Evolutionary conservation across 2,113 vertebrate genomes (phyloP).

Genomic region (Paracanthobrama guichenoti): DNA sequence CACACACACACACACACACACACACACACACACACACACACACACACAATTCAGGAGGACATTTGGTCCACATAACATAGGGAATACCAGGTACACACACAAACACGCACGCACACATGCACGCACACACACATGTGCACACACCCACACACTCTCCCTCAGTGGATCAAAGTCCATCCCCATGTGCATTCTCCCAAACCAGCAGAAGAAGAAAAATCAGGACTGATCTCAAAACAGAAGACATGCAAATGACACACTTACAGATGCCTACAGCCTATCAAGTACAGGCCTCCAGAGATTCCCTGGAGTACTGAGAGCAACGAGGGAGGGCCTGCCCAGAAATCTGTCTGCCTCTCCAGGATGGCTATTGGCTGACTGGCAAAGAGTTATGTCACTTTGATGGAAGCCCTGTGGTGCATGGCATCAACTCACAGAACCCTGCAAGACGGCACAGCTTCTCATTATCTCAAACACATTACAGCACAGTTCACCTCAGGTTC

Average conservation of each 20-base stretch:
- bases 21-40: too few species aligned
- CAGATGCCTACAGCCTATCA: constrained; percentile 10
- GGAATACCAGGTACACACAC: too few species aligned
- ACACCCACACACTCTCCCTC: not conserved
- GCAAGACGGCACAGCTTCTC: constrained; percentile 25
- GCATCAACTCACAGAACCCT: constrained; percentile 20
- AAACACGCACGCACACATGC: too few species aligned
- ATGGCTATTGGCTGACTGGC: constrained; percentile 24
- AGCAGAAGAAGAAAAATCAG: constrained; percentile 8
- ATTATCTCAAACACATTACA: constrained; percentile 44
- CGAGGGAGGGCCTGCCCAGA: not conserved
- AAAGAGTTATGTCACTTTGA: constrained; percentile 42
- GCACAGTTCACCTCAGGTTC: constrained; percentile 39
- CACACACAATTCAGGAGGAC: too few species aligned
- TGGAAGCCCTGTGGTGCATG: constrained; percentile 33
- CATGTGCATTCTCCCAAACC: not conserved
- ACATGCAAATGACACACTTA: constrained; percentile 31
- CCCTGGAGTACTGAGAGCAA: constrained; percentile 1
- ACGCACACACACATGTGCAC: too few species aligned
- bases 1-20: too few species aligned
- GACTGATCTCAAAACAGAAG: constrained; percentile 1
- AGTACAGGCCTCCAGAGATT: constrained; percentile 22
- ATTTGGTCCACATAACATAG: too few species aligned
- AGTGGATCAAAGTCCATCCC: not conserved
- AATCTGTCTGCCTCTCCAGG: constrained; percentile 3